phyloP scores from a whole-genome alignment of 2,113 vertebrate species.

The Aegithalos caudatus region DNA sequence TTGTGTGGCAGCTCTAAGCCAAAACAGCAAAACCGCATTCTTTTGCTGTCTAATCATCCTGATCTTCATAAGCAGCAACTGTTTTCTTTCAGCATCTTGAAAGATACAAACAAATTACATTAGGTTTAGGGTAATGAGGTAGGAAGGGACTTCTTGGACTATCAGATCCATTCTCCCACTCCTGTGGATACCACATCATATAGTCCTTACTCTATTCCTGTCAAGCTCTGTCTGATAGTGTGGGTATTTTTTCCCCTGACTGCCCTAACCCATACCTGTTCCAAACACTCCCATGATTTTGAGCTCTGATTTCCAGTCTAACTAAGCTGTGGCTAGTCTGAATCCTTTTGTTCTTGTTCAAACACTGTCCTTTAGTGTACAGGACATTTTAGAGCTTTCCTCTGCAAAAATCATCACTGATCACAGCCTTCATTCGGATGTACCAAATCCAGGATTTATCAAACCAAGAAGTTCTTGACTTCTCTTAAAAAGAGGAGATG shows the following conservation, averaged over 20 bases:
- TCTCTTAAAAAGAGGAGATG: neutral
- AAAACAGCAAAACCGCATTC: slow-evolving; percentile 28
- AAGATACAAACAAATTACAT: neutral
- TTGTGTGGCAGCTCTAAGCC: neutral
- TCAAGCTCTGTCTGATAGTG: neutral
- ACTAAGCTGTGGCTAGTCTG: neutral
- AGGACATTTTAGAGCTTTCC: neutral
- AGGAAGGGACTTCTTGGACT: neutral
- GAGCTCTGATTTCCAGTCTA: neutral
- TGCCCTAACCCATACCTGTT: neutral
- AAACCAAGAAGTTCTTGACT: neutral
- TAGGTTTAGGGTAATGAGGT: slow-evolving; percentile 5
- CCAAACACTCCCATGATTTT: neutral
- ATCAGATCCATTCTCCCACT: neutral
- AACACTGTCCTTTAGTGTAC: neutral
- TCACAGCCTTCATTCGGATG: neutral
- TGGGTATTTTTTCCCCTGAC: neutral
- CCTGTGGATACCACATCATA: slow-evolving; percentile 14
- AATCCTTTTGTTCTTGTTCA: neutral
- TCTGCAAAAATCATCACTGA: neutral
- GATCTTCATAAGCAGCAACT: neutral
- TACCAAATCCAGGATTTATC: neutral
- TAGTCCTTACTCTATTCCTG: neutral
- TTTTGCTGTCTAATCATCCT: neutral
- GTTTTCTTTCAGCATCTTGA: neutral